phyloP scores from a whole-genome alignment of 2,797 vertebrate genomes.

The Megalops cyprinoides region DNA sequence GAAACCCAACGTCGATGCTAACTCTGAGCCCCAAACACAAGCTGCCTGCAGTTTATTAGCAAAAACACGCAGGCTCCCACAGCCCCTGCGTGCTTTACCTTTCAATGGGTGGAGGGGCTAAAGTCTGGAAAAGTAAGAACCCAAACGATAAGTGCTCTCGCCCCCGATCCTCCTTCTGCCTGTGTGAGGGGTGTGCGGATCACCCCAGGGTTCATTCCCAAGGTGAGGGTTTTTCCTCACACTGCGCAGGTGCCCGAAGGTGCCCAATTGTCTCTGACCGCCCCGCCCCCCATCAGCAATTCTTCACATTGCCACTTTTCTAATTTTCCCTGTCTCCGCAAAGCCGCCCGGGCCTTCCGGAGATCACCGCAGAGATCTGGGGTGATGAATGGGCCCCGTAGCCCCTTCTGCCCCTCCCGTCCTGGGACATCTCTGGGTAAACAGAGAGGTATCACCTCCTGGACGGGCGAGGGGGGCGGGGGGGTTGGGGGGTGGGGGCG shows the following conservation, averaged over 20 bases:
- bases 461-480: background rate
- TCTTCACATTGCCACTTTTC: background rate
- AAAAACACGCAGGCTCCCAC: too few relatives aligned
- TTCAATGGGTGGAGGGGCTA: too few relatives aligned
- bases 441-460: background rate
- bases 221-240: too few relatives aligned
- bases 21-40: background rate
- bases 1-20: background rate
- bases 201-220: too few relatives aligned
- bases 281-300: background rate
- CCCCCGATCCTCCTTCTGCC: too few relatives aligned
- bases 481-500: constrained; percentile 63
- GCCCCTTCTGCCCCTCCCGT: background rate
- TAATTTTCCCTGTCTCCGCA: too few relatives aligned
- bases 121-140: background rate
- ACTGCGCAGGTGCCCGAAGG: too few relatives aligned
- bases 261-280: too few relatives aligned
- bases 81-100: too few relatives aligned
- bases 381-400: background rate
- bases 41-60: background rate
- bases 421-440: background rate
- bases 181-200: too few relatives aligned
- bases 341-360: too few relatives aligned
- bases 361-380: background rate
- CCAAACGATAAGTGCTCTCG: background rate